phyloP scores from a whole-genome alignment of 2,888 invertebrate genomes.

The Drosophila helvetica region DNA sequence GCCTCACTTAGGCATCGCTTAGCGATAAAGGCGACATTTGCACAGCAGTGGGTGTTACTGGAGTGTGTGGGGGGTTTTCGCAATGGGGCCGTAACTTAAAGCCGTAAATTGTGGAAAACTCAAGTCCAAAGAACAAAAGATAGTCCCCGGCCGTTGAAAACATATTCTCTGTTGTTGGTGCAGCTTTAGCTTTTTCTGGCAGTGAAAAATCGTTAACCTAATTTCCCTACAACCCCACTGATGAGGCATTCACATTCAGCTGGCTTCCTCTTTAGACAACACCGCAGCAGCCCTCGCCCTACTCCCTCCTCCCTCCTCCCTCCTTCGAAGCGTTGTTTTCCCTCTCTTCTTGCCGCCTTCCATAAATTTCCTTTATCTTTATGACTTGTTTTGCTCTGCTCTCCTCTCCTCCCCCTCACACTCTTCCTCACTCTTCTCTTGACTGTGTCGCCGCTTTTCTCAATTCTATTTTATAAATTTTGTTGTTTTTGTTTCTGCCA shows the following conservation, averaged over 20 bases:
- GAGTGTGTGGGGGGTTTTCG: background rate
- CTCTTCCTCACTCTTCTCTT: background rate
- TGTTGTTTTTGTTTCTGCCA: constrained; percentile 46
- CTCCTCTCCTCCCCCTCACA: background rate
- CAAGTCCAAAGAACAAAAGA: constrained; percentile 58
- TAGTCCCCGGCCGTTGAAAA: constrained; percentile 36
- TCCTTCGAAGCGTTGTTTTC: constrained; percentile 2
- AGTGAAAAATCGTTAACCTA: constrained; percentile 82
- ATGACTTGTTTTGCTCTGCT: constrained; percentile 51
- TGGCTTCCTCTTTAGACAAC: constrained; percentile 56
- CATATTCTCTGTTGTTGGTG: constrained; percentile 55
- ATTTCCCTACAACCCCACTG: constrained; percentile 60
- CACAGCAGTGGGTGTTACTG: constrained; percentile 4
- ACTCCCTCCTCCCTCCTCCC: background rate
- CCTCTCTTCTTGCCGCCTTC: constrained; percentile 40
- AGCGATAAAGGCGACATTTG: constrained; percentile 72
- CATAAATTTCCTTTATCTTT: constrained; percentile 53
- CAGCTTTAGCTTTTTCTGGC: constrained; percentile 46
- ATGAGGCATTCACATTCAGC: constrained; percentile 8
- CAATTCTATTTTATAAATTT: constrained; percentile 37
- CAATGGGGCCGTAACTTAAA: constrained; percentile 61
- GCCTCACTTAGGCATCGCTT: constrained; percentile 76
- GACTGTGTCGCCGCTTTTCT: constrained; percentile 9
- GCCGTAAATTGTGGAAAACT: constrained; percentile 49
- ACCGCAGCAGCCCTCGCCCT: background rate